Base-by-base conservation (phyloP, 53 echinoderm and acorn worm genomes). In the Temnopleurus reevesii region DNA sequence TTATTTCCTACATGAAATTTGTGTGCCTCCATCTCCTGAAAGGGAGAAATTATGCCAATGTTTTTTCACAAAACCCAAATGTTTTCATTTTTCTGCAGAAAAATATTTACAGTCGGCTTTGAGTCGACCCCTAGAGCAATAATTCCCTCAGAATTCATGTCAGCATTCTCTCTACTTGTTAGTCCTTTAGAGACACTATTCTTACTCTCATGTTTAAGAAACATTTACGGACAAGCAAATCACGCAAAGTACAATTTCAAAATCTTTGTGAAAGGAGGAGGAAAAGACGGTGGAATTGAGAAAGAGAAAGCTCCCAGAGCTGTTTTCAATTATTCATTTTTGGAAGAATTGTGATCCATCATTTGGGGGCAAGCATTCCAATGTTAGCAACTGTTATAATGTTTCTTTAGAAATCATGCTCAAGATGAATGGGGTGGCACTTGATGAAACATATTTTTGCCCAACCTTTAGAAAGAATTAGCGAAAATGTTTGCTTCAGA, bases 81-180 rank as follows among this genome's bases (percentile, higher is more conserved):
- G 49, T 85, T 85, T 85, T 85, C 85, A 59, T 85, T 34, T 59
- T 60, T 59, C 60, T 59, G 38, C 60, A 26, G 85, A 85, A 60
- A 59, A 85, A 85, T 85, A 85, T 85, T 85, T 59, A 85, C 85
- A 85, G 23, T 85, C 43, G 18, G 85, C 46, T 35, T 83, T 56
- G 57, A 55, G 46, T 33, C 83, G 8, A 19, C 53, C 54, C 83
- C 83, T 83, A 0, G 24, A 83, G 83, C 55, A 27, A 5, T 18
- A n/a, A 83, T 35, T 47, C 79, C 77, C 28, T 29, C 19, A 79
- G 47, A 38, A 36, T n/a, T 43, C 41, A 36, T 21, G 41, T n/a
- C 71, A 36, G 71, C 71, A 71, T 71, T 71, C 71, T 71, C 36
- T 41, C 71, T 71, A 21, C 36, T 33, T 33, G 63, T 63, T 63